Conservation (phyloP, 2,888 invertebrate genomes). For the Synanthedon formicaeformis region DNA sequence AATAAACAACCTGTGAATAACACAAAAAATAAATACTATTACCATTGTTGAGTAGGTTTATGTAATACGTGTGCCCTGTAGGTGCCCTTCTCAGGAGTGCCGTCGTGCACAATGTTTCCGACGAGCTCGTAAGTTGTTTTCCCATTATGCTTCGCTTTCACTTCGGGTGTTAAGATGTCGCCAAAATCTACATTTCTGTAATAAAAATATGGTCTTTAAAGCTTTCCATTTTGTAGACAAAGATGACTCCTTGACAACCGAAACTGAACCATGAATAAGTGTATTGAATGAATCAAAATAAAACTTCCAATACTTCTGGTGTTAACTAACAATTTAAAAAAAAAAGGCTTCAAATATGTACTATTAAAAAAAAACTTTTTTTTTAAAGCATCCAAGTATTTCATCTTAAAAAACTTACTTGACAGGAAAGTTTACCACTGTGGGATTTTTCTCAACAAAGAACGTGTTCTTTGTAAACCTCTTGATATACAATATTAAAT, state of each 20-base stretch:
- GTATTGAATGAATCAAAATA: not conserved
- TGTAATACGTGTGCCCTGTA: conserved; percentile 95
- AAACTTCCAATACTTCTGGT: no score
- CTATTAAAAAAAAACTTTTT: no score
- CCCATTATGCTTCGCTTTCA: conserved; percentile 78
- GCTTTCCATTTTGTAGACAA: not conserved
- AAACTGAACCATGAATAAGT: not conserved
- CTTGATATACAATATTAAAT: conserved; percentile 95
- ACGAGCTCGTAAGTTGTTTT: conserved; percentile 95
- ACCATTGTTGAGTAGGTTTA: conserved; percentile 86
- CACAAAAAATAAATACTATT: not conserved
- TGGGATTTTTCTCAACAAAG: conserved; percentile 99
- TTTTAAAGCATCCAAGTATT: no score
- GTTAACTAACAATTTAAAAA: no score
- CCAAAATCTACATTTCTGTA: conserved; percentile 95
- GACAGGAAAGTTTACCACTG: conserved; percentile 99
- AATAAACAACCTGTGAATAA: not conserved
- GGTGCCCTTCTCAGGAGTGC: conserved; percentile 93
- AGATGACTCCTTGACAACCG: not conserved
- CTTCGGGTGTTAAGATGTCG: conserved; percentile 90
- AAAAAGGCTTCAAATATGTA: no score
- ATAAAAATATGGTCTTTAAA: conserved; percentile 11
- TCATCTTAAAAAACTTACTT: conserved; percentile 76
- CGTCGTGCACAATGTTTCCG: conserved; percentile 99
- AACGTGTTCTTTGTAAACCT: conserved; percentile 99